Base-by-base conservation (phyloP, 2,797 vertebrate species). In the Ctenosaura bakeri region DNA sequence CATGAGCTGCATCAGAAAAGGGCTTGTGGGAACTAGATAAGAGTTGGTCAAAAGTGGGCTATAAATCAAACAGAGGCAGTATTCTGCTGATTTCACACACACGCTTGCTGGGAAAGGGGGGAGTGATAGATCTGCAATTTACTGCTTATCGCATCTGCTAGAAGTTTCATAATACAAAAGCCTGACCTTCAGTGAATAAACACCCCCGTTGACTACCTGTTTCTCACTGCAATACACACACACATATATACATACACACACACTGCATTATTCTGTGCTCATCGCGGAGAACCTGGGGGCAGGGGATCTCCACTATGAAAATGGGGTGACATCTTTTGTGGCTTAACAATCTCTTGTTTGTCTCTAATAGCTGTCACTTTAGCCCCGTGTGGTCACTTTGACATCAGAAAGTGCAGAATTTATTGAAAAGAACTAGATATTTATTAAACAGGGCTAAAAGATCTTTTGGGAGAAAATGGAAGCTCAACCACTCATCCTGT, bases 11-110 rank as follows among this genome's bases (percentile, higher is more conserved):
- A 98, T 98, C 98, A 97, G 97, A 97, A 98, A 98, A 97, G 95
- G 97, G 97, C 96, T 98, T 98, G 98, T 98, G 98, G 97, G 98
- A 98, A 98, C 97, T 98, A 98, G 98, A 99, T 99, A 99, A 99
- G 98, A 98, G 97, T 97, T 97, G 97, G 97, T 98, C 97, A 97
- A 97, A 98, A 98, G 98, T 98, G 97, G 98, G 97, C 95, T 97
- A 99, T 99, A 99, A 99, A 99, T 99, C 99, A 99, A 97, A 94
- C 3, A 89, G 87, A 97, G 96, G 97, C 97, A 97, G 97, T 96
- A 96, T 97, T 98, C 97, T 95, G 91, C 97, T 97, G 97, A 98
- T 98, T 98, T 98, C 98, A 98, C 97, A 98, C 96, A 97, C 95
- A 96, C 62, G 46, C 94, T 96, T 85, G 92, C 95, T 92, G 92